Evolutionary conservation across 2,113 vertebrate species (phyloP), one percentile per base, ranked within the genome.

Genomic region (Ancistrus triradiatus): DNA sequence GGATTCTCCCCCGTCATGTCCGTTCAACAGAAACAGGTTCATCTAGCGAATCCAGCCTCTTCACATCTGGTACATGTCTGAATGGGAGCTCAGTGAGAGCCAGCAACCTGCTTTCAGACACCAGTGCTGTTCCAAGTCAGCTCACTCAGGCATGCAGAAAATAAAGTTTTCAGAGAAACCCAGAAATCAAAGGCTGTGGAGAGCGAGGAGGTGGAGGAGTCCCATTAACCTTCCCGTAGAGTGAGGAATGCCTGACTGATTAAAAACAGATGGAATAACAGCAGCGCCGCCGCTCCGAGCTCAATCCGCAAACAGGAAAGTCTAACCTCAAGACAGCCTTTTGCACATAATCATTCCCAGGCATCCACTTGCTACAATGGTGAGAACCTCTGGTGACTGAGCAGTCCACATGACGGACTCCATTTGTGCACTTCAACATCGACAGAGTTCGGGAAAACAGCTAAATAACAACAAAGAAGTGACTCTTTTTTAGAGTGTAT

Each of bases 281-380:
- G 85, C 82, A 86, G 87, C 84, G 83, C 76, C 83, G 82, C 81
- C 81, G 84, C 88, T 84, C 83, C 81, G 83, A 90, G 84, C 87
- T 88, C 86, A 86, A 86, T 88, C 86, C 89, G 86, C 88, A 90
- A 90, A 92, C 90, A 93, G 90, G 89, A 92, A 87, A 92, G 81
- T 85, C 73, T 79, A 89, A 85, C 86, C 83, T 90, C 79, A 86
- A 86, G 81, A 82, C 85, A 81, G 80, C 77, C 84, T 77, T 84
- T 79, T 81, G 82, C 52, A 77, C 77, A 79, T 84, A 92, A 91
- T 89, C 86, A 88, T 84, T 87, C 84, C 87, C 89, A 91, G 27
- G 7, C n/a, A n/a, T n/a, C n/a, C n/a, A n/a, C n/a, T n/a, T n/a
- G n/a, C n/a, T n/a, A n/a, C n/a, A n/a, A n/a, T n/a, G n/a, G n/a